These are phyloP conservation scores for Ataeniobius toweri DNA, from an alignment of 2,797 vertebrate genomes.

Conservation along the genomic window DNA sequence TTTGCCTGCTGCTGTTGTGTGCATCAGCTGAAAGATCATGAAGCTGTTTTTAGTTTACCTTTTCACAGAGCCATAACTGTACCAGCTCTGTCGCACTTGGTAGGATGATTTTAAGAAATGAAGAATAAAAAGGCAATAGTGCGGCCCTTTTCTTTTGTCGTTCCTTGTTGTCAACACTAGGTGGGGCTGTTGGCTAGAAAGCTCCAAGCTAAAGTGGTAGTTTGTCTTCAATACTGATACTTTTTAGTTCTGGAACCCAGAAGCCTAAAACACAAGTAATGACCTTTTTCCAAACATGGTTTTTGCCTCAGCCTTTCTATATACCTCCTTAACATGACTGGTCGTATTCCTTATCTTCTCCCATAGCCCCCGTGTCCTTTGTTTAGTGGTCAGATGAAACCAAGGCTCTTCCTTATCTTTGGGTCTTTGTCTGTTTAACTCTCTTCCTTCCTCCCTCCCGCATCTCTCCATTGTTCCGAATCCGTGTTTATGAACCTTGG, in stretches of 20 bases:
- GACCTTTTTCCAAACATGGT: background rate
- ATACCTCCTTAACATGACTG: background rate
- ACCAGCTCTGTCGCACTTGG: background rate
- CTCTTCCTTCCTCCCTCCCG: constrained; percentile 6
- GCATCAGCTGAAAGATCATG: constrained; percentile 14
- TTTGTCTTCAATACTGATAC: background rate
- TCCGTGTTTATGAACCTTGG: background rate
- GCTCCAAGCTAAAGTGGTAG: constrained; percentile 3
- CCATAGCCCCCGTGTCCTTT: background rate
- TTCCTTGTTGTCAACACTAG: constrained; percentile 49
- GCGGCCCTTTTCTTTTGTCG: background rate
- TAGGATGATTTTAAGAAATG: too few relatives aligned
- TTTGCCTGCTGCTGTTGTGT: constrained; percentile 24
- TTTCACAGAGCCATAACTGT: constrained; percentile 29
- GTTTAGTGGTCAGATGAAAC: background rate
- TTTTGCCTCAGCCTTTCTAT: background rate
- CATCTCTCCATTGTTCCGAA: constrained; percentile 1
- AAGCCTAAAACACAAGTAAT: background rate
- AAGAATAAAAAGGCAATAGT: background rate
- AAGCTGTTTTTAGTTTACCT: constrained; percentile 25
- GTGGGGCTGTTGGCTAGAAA: constrained; percentile 55
- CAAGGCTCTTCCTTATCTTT: background rate
- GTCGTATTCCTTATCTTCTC: background rate
- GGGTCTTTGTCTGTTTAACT: background rate
- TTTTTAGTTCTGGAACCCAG: background rate